Percentiles rank a stretch among this genome's conserved stretches.
These are phyloP conservation scores for Hydrophis major DNA, from an alignment of 2,797 vertebrate species.

Conservation along the genomic window DNA sequence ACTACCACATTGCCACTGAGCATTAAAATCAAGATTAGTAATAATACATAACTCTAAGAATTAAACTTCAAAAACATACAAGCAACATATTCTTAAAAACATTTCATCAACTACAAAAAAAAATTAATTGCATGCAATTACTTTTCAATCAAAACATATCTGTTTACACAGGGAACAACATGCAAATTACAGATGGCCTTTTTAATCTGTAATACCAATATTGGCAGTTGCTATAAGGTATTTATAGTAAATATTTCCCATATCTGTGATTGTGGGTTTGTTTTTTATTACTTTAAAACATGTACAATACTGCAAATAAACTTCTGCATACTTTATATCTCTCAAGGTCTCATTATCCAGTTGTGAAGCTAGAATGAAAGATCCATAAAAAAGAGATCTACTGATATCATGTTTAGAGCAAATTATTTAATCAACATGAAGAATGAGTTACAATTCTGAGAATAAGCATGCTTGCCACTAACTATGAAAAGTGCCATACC, in stretches of 20 bases:
- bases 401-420: background rate
- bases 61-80: background rate
- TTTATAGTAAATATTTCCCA: background rate
- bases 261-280: background rate
- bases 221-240: background rate
- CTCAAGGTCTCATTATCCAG: background rate
- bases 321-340: background rate
- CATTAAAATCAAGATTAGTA: background rate
- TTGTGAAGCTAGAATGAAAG: background rate
- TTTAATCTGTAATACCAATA: background rate
- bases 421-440: background rate
- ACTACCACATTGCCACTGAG: background rate
- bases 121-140: background rate
- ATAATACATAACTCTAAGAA: background rate
- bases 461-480: background rate
- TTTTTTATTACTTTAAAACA: background rate
- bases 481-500: background rate
- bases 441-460: background rate
- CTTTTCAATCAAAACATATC: background rate
- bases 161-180: background rate
- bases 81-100: background rate
- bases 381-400: background rate
- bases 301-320: background rate
- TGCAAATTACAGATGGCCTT: background rate
- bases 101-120: background rate